These are phyloP conservation scores for Alectura lathami DNA, from an alignment of 2,113 vertebrate genomes.

Conservation along the genomic window DNA sequence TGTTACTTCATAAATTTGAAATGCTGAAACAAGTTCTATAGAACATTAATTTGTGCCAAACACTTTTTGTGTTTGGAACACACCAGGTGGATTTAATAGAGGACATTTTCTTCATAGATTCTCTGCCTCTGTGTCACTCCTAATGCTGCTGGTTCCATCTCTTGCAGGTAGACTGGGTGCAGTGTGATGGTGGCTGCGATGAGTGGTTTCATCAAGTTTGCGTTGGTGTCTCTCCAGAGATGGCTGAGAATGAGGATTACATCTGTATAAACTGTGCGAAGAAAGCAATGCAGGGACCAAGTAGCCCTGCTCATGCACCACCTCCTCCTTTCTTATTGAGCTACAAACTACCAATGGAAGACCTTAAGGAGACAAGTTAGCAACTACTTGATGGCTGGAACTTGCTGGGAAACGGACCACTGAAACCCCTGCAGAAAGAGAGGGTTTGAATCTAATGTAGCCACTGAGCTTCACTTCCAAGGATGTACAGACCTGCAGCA, in stretches of 20 bases:
- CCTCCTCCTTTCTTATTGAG: conserved; percentile 78
- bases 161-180: conserved; percentile 98
- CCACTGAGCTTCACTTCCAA: conserved; percentile 68
- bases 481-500: conserved; percentile 70
- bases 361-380: conserved; percentile 90
- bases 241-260: conserved; percentile 99
- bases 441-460: conserved; percentile 69
- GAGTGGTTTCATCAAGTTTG: conserved; percentile 99
- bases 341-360: conserved; percentile 81
- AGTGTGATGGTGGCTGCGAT: conserved; percentile 97
- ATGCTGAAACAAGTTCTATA: neutral
- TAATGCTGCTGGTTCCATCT: conserved; percentile 52
- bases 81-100: neutral
- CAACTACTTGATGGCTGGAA: conserved; percentile 64
- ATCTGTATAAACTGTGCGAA: conserved; percentile 93
- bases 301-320: conserved; percentile 75
- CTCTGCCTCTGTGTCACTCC: neutral
- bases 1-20: neutral
- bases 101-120: accelerated
- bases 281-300: conserved; percentile 78
- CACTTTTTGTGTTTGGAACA: neutral
- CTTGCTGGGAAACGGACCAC: conserved; percentile 70
- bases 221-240: conserved; percentile 95
- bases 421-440: conserved; percentile 44
- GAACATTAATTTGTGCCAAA: neutral